These are phyloP conservation scores for Machaerirhynchus nigripectus DNA, from an alignment of 2,113 vertebrate genomes.

Conservation along the genomic window DNA sequence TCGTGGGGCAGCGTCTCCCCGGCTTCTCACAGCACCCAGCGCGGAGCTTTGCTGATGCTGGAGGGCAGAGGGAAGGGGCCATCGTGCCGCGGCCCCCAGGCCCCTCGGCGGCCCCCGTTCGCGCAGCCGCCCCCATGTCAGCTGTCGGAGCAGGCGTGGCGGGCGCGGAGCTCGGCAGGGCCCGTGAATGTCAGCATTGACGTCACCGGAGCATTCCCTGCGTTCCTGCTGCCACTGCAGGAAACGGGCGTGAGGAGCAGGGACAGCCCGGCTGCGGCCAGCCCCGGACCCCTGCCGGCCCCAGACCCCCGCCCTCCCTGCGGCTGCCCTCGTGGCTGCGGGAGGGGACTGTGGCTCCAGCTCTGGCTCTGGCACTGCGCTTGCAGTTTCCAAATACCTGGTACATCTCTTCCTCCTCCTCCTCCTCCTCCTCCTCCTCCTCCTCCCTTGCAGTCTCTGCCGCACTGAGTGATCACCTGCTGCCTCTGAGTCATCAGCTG, in stretches of 20 bases:
- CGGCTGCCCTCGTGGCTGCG: neutral
- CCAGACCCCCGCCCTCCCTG: neutral
- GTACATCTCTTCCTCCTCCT: neutral
- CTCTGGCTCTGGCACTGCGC: neutral
- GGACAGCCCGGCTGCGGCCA: neutral
- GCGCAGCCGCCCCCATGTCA: neutral
- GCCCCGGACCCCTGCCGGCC: neutral
- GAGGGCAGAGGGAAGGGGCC: neutral
- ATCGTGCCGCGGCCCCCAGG: accelerated
- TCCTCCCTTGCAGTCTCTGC: neutral
- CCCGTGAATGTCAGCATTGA: conserved; percentile 77
- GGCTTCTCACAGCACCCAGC: accelerated
- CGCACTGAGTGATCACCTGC: conserved; percentile 3
- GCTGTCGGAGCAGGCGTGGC: conserved; percentile 42
- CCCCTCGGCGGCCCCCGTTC: accelerated
- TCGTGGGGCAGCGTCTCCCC: accelerated
- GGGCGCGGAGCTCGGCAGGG: conserved; percentile 27
- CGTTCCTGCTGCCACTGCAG: conserved; percentile 61
- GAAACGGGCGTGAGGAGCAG: conserved; percentile 36
- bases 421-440: neutral
- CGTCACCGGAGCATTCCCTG: conserved; percentile 72
- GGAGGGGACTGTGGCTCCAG: neutral
- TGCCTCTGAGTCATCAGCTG: conserved; percentile 29
- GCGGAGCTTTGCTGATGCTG: accelerated
- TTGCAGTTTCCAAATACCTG: neutral